Evolutionary conservation across 2,888 invertebrate genomes (phyloP).

Genomic region (Malacosoma neustria): DNA sequence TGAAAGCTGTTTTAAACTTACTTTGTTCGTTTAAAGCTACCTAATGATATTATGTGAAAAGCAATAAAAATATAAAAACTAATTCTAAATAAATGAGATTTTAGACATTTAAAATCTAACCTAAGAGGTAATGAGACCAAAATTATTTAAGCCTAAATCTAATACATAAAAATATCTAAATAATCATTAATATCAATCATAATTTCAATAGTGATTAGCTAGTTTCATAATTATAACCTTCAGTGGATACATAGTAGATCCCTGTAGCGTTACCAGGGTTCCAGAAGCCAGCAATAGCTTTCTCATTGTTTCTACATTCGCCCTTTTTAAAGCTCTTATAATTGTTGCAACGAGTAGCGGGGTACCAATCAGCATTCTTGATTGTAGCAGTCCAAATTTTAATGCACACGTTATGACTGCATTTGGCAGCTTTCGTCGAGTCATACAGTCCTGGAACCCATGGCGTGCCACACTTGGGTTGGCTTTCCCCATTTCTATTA

Average conservation of each 20-base stretch:
- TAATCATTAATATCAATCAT: no score
- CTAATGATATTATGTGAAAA: background rate
- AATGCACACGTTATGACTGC: constrained; percentile 39
- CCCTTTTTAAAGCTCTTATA: constrained; percentile 20
- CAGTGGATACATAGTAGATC: constrained; percentile 35
- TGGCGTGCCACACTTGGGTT: constrained; percentile 61
- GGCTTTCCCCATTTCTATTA: constrained; percentile 61
- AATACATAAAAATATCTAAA: no score
- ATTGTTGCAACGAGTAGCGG: constrained; percentile 32
- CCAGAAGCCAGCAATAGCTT: constrained; percentile 38
- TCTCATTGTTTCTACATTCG: constrained; percentile 24
- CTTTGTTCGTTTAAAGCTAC: background rate
- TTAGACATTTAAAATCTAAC: no score
- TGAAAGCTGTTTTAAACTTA: background rate
- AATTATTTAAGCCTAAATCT: no score
- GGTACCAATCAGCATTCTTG: constrained; percentile 27
- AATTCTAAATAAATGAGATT: no score
- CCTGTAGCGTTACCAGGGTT: constrained; percentile 39
- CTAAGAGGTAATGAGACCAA: no score
- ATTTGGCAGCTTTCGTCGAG: constrained; percentile 38
- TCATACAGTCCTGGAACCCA: constrained; percentile 35
- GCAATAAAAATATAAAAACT: no score
- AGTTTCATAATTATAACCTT: constrained; percentile 12
- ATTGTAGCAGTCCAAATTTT: constrained; percentile 37
- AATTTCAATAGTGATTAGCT: constrained; percentile 5